Conservation (phyloP, 2,888 invertebrate species). For the Entomobrya multifasciata region DNA sequence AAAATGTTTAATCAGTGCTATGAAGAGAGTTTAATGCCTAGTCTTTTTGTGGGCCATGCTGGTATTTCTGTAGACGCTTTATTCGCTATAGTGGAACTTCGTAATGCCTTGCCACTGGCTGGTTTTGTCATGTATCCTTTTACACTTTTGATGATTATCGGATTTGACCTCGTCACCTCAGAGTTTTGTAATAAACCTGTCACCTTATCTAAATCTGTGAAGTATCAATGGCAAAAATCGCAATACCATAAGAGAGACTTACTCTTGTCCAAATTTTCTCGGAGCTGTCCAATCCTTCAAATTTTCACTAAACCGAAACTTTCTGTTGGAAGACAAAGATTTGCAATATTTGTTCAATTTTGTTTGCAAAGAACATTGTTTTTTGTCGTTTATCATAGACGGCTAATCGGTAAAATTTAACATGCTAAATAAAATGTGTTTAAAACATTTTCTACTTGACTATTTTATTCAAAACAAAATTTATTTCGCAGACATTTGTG, state of each 20-base stretch:
- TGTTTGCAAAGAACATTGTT: slow-evolving; percentile 48
- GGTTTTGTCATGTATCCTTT: slow-evolving; percentile 37
- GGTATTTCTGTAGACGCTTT: neutral
- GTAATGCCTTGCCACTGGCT: neutral
- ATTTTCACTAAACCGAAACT: slow-evolving; percentile 26
- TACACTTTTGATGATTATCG: neutral
- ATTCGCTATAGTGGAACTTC: slow-evolving; percentile 33
- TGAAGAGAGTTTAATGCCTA: slow-evolving; percentile 1
- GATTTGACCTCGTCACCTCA: slow-evolving; percentile 11
- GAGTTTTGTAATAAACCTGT: slow-evolving; percentile 35
- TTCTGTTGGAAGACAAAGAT: neutral
- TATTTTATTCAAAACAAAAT: too few species aligned
- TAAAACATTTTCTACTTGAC: too few species aligned
- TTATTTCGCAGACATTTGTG: too few species aligned
- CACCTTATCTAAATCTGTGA: slow-evolving; percentile 14
- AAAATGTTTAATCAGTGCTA: slow-evolving; percentile 42
- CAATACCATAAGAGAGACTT: neutral
- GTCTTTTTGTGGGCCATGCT: slow-evolving; percentile 11
- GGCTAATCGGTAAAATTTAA: too few species aligned
- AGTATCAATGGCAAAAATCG: neutral
- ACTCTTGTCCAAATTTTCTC: slow-evolving; percentile 32
- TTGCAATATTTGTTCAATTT: slow-evolving; percentile 47
- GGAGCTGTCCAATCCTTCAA: neutral
- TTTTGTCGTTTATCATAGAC: slow-evolving; percentile 31
- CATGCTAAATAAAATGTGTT: too few species aligned